A percentile compares a stretch with the other conserved stretches of the same genome.
Conservation (phyloP, 2,113 vertebrate genomes). For the Istiophorus platypterus region DNA sequence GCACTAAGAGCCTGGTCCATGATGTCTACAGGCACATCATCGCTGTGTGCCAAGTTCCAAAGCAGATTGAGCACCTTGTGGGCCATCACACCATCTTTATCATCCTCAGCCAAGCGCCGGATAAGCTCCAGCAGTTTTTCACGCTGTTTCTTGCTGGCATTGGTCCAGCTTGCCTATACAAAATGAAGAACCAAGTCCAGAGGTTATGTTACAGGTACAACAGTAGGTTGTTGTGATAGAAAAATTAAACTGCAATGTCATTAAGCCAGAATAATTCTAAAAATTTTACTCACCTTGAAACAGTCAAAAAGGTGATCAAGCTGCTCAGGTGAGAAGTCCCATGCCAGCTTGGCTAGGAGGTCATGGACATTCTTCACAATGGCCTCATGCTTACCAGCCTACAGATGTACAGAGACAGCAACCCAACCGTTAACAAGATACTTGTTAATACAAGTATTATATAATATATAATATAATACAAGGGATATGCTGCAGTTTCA, state of each 20-base stretch:
- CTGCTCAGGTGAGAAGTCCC: slow-evolving; percentile 99
- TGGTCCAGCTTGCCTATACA: slow-evolving; percentile 97
- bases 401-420: slow-evolving; percentile 38
- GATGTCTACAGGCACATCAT: slow-evolving; percentile 99
- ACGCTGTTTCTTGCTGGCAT: slow-evolving; percentile 98
- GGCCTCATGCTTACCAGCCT: slow-evolving; percentile 99
- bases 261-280: not conserved
- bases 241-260: not conserved
- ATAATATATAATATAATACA: too few relatives aligned
- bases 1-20: slow-evolving; percentile 99
- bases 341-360: slow-evolving; percentile 96
- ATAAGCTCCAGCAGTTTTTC: slow-evolving; percentile 98
- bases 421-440: slow-evolving; percentile 4
- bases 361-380: slow-evolving; percentile 99
- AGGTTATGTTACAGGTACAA: not conserved
- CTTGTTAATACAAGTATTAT: too few relatives aligned
- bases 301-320: slow-evolving; percentile 99
- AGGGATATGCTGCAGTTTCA: not conserved
- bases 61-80: slow-evolving; percentile 98
- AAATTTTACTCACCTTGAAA: slow-evolving; percentile 90
- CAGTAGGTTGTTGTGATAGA: not conserved
- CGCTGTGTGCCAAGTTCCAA: slow-evolving; percentile 99
- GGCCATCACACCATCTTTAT: slow-evolving; percentile 99
- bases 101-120: slow-evolving; percentile 97
- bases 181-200: not conserved